Evolutionary conservation across 1,140 invertebrate species (phyloP).

Genomic region (Pentalonia nigronervosa): DNA sequence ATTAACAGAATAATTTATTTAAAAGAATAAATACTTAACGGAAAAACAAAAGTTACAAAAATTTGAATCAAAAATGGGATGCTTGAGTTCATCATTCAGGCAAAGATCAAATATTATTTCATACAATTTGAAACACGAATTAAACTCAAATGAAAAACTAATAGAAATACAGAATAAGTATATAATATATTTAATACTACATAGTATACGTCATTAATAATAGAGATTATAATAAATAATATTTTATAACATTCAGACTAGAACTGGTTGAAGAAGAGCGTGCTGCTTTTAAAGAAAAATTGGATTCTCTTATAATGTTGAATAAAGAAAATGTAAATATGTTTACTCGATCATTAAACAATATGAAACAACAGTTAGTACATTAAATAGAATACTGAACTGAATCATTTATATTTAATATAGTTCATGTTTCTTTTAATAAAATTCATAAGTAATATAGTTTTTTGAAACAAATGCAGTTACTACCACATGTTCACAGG

Average conservation of each 20-base stretch:
- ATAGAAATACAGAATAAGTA: slow-evolving; percentile 30
- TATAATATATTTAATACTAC: not conserved
- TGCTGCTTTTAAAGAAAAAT: slow-evolving; percentile 8
- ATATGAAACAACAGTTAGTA: slow-evolving; percentile 24
- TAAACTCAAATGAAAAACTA: slow-evolving; percentile 28
- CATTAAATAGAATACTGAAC: not conserved
- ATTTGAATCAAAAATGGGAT: not conserved
- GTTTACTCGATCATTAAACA: slow-evolving; percentile 13
- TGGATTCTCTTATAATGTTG: not conserved
- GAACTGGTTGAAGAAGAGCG: slow-evolving; percentile 20
- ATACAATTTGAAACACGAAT: slow-evolving; percentile 12
- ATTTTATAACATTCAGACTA: slow-evolving; percentile 22
- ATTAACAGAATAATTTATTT: not conserved
- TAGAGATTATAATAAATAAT: not conserved
- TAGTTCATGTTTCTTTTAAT: not conserved
- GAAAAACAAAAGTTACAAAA: slow-evolving; percentile 34
- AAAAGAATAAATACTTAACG: slow-evolving; percentile 13
- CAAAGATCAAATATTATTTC: not conserved
- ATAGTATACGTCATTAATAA: not conserved
- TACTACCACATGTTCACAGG: not conserved
- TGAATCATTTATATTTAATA: not conserved
- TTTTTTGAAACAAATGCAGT: not conserved
- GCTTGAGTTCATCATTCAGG: not conserved
- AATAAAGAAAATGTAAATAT: slow-evolving; percentile 33
- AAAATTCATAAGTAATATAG: not conserved